Base-by-base conservation (phyloP, 2,797 vertebrate genomes). In the Chanos chanos region DNA sequence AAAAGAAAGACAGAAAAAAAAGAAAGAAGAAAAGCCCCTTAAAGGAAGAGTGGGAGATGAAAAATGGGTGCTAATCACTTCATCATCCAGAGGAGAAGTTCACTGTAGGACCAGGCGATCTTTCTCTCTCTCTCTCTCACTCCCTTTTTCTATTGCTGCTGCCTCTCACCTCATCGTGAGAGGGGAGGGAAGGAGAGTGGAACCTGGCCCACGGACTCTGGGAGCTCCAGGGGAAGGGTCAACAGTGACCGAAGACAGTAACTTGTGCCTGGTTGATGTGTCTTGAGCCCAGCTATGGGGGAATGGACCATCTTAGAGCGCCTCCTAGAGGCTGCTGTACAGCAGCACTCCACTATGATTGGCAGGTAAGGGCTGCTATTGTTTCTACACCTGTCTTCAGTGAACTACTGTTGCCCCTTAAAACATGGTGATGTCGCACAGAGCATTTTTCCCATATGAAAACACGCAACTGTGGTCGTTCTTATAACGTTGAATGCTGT, bases 301-400 rank as follows among this genome's bases (percentile, higher is more conserved):
- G 92, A 94, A 81, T 94, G 92, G 92, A 93, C 92, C 79, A 94
- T 94, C 73, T 78, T 94, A 70, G 92, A 94, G 88, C 88, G 92
- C 86, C 90, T 94, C 83, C 85, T 94, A 77, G 92, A 94, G 89
- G 92, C 92, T 1, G 92, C 92, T 0, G 92, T 94, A 44, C 92
- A 94, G 79, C 92, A 94, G 85, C 92, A 94, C 82, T 94, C 92
- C 16, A 94, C 92, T 60, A 93, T 94, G 92, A 94, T 94, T 2
- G 88, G 90, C 69, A 89, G 90, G 90, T 92, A 82, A 86, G 87
- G 28, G 61, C 30, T 13, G 21, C 19, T 62, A 36, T 22, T 10
- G 16, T 18, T 7, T 16, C 3, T n/a, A n/a, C n/a, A n/a, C n/a
- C 51, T 59, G 40, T 28, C 52, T 57, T 43, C 3, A 40, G 22